Conservation (phyloP, 2,797 vertebrate genomes). For the Sitta carolinensis region DNA sequence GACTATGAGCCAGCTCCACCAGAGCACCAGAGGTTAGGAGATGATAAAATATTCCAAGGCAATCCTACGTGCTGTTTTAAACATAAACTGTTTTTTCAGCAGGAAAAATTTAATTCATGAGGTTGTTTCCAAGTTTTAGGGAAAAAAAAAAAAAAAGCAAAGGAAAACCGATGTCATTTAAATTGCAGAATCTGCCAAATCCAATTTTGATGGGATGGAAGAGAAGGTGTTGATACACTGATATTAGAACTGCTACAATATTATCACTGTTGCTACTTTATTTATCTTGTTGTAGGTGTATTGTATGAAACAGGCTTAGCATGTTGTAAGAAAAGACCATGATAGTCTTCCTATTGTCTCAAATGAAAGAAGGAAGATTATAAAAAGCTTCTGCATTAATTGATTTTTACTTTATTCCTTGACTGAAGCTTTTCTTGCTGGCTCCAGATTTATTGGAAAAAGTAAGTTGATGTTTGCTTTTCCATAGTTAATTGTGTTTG, state of each 20-base stretch:
- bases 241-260: not conserved
- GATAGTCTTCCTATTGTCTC: not conserved
- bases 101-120: not conserved
- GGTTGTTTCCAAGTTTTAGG: not conserved
- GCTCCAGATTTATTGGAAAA: slow-evolving; percentile 94
- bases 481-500: not conserved
- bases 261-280: not conserved
- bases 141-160: not conserved
- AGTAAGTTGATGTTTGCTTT: slow-evolving; percentile 75
- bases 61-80: not conserved
- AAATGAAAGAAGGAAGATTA: not conserved
- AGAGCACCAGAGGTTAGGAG: not conserved
- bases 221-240: not conserved
- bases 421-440: slow-evolving; percentile 72
- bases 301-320: not conserved
- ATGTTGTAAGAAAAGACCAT: not conserved
- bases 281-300: not conserved
- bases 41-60: not conserved
- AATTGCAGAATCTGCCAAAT: not conserved
- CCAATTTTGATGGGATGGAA: not conserved
- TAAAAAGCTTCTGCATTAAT: not conserved
- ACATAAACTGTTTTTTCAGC: not conserved
- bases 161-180: not conserved
- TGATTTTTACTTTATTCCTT: slow-evolving; percentile 77
- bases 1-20: not conserved